These are phyloP conservation scores for Capreolus pygargus DNA, from an alignment of 2,113 vertebrate species.

Conservation along the genomic window DNA sequence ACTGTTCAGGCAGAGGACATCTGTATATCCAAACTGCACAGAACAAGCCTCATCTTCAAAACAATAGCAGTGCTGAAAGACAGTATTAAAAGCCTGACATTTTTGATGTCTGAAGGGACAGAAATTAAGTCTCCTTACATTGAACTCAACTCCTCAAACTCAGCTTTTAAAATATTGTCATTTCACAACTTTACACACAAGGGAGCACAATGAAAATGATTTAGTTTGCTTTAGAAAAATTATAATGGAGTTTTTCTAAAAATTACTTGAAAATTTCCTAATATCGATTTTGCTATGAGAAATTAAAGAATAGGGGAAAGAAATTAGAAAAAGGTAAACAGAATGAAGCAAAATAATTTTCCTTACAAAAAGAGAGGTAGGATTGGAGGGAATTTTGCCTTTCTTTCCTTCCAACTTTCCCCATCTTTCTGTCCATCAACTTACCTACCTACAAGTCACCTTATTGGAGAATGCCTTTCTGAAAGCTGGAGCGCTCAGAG, in stretches of 20 bases:
- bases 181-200: background rate
- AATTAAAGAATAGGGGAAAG: background rate
- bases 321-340: background rate
- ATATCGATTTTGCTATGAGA: background rate
- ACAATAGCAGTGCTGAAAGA: constrained; percentile 66
- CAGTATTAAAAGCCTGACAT: constrained; percentile 26
- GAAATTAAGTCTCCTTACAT: constrained; percentile 63
- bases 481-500: background rate
- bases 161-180: constrained; percentile 22
- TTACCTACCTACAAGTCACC: background rate
- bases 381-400: background rate
- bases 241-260: background rate
- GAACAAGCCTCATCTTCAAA: constrained; percentile 68
- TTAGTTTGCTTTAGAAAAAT: background rate
- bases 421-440: background rate
- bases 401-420: background rate
- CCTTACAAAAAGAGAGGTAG: background rate
- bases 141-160: background rate
- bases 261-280: background rate
- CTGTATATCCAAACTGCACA: constrained; percentile 71
- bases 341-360: background rate
- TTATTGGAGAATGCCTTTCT: background rate
- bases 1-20: constrained; percentile 56
- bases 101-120: constrained; percentile 65
- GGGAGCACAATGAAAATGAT: background rate